Base-by-base conservation (phyloP, 2,113 vertebrate genomes). In the Geococcyx californianus region DNA sequence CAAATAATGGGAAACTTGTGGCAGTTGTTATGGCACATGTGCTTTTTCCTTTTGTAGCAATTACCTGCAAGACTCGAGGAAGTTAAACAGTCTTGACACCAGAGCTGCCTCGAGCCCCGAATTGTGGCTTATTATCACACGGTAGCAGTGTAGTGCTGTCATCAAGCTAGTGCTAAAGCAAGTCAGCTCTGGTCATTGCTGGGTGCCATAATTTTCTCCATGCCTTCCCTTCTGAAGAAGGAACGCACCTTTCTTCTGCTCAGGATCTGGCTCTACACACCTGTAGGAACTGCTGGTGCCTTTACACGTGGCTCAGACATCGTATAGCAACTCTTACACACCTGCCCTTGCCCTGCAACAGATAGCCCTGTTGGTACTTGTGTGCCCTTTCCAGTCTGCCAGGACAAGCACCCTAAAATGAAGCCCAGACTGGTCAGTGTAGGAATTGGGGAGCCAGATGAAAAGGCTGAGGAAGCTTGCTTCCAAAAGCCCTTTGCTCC, bases 1-100 rank as follows among this genome's bases (percentile, higher is more conserved):
- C 62, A 34, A 95, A 84, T 94, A 96, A 97, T 94, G 88, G 85
- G 82, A 80, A 87, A 63, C 38, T 69, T 81, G 69, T 67, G 79
- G 68, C 74, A 88, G 74, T n/a, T 59, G 69, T 84, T 88, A 74
- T 1, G 13, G 42, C 52, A 31, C 5, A 11, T 26, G 54, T 91
- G 73, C 64, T 82, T 76, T 54, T 60, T 33, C 56, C 59, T 82
- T 89, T 74, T 56, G 33, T 47, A 91, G 89, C 93, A 96, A 75
- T 93, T 90, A 60, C 93, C 94, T 73, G 78, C 88, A 87, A 88
- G 86, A 55, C 67, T 67, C 85, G 66, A 82, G 59, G 72, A 76
- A 62, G 38, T 92, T 64, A 38, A 52, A 42, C 26, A 72, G 52
- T 19, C 59, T 10, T 59, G 75, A 83, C 84, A 90, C 1, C 2